Evolutionary conservation across 2,888 invertebrate species (phyloP).

Genomic region (Troides oblongomaculatus): DNA sequence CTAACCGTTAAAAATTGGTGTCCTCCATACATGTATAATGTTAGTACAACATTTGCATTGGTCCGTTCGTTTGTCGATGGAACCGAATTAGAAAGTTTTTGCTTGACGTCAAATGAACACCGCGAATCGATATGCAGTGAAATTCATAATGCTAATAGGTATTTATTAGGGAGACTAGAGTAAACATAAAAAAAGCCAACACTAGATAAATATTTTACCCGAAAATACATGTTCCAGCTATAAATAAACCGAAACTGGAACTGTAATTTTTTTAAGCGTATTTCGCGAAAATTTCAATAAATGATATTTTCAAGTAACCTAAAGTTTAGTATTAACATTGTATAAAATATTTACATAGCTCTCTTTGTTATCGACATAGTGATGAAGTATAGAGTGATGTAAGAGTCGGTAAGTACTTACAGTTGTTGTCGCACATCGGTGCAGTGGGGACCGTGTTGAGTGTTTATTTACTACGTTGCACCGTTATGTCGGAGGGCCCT

Average conservation of each 20-base stretch:
- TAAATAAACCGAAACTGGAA: too few relatives aligned
- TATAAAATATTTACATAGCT: background rate
- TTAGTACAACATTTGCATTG: conserved; percentile 11
- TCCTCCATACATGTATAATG: background rate
- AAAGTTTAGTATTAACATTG: too few relatives aligned
- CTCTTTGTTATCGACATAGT: background rate
- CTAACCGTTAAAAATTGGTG: background rate
- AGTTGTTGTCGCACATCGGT: conserved; percentile 8
- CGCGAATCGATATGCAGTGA: conserved; percentile 7
- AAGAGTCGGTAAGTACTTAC: conserved; percentile 5
- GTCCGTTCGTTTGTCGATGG: background rate
- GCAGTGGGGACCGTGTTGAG: conserved; percentile 10
- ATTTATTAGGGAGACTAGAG: background rate
- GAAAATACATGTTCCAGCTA: too few relatives aligned
- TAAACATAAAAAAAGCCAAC: too few relatives aligned
- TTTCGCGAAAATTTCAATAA: too few relatives aligned
- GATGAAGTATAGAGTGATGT: conserved; percentile 1
- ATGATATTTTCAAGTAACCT: too few relatives aligned
- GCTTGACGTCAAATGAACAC: conserved; percentile 14
- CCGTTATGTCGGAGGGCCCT: background rate
- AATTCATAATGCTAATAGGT: background rate
- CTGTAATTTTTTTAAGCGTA: too few relatives aligned
- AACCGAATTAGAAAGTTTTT: conserved; percentile 26
- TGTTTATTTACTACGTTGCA: conserved; percentile 22
- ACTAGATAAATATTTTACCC: background rate